Evolutionary conservation across 2,888 invertebrate genomes (phyloP).

Genomic region (Troides helena): DNA sequence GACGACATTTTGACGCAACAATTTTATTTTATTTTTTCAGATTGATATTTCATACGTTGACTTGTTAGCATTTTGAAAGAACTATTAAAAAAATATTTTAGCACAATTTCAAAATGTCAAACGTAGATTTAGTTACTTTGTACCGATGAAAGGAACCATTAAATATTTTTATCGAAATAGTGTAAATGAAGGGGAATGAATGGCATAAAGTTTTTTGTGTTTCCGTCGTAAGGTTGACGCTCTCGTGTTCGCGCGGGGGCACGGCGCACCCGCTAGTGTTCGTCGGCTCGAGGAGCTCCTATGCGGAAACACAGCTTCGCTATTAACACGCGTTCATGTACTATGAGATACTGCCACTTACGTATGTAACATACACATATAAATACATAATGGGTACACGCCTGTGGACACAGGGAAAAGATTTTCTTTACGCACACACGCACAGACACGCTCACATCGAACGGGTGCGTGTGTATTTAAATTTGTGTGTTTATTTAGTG

Average conservation of each 20-base stretch:
- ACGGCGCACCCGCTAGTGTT: constrained; percentile 65
- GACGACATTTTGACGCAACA: constrained; percentile 50
- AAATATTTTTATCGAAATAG: constrained; percentile 4
- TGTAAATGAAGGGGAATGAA: constrained; percentile 20
- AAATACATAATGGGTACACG: constrained; percentile 37
- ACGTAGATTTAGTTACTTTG: background rate
- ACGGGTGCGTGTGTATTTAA: constrained; percentile 48
- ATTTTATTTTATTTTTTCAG: constrained; percentile 33
- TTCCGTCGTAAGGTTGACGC: constrained; percentile 74
- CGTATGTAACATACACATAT: constrained; percentile 50
- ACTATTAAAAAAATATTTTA: background rate
- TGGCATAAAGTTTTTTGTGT: constrained; percentile 71
- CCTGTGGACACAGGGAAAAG: constrained; percentile 50
- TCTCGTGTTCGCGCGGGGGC: constrained; percentile 73
- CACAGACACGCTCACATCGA: constrained; percentile 39
- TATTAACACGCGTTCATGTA: constrained; percentile 76
- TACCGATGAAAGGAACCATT: background rate
- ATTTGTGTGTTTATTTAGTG: constrained; percentile 59
- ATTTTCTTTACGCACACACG: constrained; percentile 62
- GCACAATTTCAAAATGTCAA: background rate
- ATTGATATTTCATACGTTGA: background rate
- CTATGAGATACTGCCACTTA: constrained; percentile 77
- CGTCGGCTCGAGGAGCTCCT: constrained; percentile 70
- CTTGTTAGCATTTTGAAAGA: background rate
- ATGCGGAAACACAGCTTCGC: constrained; percentile 77